phyloP scores from a whole-genome alignment of 2,888 invertebrate species.

The Alloplasta piceator region DNA sequence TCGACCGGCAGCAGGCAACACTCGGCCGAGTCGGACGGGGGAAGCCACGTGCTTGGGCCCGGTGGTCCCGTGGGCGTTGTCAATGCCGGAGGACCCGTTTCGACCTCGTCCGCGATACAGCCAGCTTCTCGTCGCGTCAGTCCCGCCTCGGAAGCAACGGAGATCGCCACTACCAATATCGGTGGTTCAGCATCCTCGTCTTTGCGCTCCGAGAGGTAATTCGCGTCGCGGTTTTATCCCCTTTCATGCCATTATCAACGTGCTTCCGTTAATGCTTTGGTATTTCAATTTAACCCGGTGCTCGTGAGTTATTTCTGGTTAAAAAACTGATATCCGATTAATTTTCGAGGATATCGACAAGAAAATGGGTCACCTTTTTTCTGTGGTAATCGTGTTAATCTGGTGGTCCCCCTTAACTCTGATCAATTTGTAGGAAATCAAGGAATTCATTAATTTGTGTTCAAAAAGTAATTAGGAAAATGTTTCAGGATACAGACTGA shows the following conservation, averaged over 20 bases:
- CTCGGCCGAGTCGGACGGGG: conserved; percentile 74
- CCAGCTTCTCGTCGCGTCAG: conserved; percentile 81
- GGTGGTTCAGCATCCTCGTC: conserved; percentile 58
- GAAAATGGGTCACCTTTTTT: no score
- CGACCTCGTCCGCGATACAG: conserved; percentile 77
- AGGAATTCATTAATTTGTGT: no score
- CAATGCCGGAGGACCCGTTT: conserved; percentile 82
- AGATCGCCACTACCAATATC: conserved; percentile 73
- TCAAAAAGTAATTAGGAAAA: no score
- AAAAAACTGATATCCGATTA: no score
- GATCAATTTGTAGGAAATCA: no score
- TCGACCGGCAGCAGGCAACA: conserved; percentile 77
- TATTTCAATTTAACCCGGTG: neutral
- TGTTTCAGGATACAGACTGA: neutral
- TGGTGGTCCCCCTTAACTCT: no score
- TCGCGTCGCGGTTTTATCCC: neutral
- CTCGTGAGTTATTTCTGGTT: no score
- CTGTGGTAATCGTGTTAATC: no score
- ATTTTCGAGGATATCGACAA: no score
- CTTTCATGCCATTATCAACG: neutral
- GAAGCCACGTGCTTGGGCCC: conserved; percentile 69
- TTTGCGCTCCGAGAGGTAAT: conserved; percentile 79
- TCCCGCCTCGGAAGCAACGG: conserved; percentile 83
- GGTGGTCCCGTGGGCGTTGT: conserved; percentile 77
- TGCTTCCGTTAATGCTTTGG: neutral